Evolutionary conservation across 2,113 vertebrate genomes (phyloP).

Genomic region (Xerus inauris): DNA sequence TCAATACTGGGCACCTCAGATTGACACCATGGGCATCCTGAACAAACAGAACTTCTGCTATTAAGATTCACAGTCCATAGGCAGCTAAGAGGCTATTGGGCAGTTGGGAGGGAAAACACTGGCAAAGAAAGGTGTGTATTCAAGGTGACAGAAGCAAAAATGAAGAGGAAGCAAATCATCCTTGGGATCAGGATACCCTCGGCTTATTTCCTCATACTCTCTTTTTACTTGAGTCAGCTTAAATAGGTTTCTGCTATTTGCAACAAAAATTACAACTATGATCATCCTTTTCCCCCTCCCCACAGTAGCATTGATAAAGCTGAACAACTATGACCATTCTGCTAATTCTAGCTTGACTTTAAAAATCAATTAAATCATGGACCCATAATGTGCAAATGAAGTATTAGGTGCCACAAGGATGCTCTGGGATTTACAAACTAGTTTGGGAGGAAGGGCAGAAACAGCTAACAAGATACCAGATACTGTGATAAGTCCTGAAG

Average conservation of each 20-base stretch:
- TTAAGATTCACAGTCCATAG: background rate
- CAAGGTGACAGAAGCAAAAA: background rate
- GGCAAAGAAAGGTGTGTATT: background rate
- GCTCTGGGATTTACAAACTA: background rate
- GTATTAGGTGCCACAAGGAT: background rate
- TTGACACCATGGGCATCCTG: background rate
- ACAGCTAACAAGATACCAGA: background rate
- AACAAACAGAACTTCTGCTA: background rate
- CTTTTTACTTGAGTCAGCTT: background rate
- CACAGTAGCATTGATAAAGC: background rate
- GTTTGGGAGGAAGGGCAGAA: background rate
- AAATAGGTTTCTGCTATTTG: background rate
- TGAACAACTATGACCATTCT: background rate
- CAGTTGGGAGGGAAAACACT: background rate
- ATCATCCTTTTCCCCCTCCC: background rate
- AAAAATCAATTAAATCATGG: background rate
- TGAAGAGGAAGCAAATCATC: background rate
- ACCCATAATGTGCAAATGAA: background rate
- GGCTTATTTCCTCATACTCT: background rate
- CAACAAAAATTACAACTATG: background rate
- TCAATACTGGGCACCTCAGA: background rate
- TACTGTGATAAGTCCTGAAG: background rate
- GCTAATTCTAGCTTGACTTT: background rate
- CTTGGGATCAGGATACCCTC: background rate
- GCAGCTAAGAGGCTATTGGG: background rate